Conservation (phyloP, 2,797 vertebrate species). For the Microhierax caerulescens region DNA sequence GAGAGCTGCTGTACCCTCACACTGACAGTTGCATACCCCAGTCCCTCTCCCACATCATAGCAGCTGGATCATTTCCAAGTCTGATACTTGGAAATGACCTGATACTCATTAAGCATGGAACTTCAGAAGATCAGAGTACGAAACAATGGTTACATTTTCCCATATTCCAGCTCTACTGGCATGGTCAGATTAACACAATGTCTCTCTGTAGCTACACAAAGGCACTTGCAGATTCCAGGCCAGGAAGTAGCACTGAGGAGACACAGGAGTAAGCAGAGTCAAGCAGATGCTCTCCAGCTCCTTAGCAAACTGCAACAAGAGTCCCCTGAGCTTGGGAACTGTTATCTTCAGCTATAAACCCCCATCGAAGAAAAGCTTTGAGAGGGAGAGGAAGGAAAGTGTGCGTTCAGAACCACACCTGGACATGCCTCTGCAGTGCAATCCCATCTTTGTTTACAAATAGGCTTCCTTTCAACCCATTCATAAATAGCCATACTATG, state of each 20-base stretch:
- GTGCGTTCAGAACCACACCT: neutral
- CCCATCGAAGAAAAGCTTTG: neutral
- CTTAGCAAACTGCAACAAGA: neutral
- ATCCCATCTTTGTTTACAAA: neutral
- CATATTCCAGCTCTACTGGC: neutral
- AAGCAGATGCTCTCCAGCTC: neutral
- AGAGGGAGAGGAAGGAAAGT: neutral
- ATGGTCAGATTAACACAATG: accelerated
- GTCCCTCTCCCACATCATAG: neutral
- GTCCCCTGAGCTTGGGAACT: neutral
- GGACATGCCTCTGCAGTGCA: neutral
- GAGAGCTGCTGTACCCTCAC: neutral
- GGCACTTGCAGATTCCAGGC: accelerated
- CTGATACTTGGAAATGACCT: neutral
- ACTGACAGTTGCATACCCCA: neutral
- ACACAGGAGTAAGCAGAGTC: neutral
- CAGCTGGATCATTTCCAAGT: neutral
- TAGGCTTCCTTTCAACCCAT: neutral
- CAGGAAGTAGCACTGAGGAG: accelerated
- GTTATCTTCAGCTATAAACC: neutral
- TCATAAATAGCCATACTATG: neutral
- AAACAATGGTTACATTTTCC: neutral
- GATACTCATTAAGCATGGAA: neutral
- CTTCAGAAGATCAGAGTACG: neutral
- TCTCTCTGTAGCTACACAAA: neutral